Percentiles rank a stretch among this genome's conserved stretches.
phyloP scores from a whole-genome alignment of 1,140 invertebrate genomes.

The Lasaia peninsularis region DNA sequence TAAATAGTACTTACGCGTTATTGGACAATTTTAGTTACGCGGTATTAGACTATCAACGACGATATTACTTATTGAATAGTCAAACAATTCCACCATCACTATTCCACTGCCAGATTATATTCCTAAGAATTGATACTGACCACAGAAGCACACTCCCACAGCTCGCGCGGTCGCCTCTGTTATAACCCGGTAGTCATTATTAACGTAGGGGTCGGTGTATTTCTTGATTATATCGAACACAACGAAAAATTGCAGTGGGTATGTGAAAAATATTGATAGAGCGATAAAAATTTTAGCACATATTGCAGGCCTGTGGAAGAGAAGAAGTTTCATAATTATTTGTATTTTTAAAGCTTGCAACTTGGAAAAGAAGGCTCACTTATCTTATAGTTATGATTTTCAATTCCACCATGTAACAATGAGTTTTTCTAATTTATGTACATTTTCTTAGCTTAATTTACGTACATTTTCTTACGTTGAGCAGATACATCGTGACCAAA shows the following conservation, averaged over 20 bases:
- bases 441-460: no score
- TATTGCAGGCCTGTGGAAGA: constrained; percentile 80
- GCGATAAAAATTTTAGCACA: constrained; percentile 90
- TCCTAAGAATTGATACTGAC: constrained; percentile 37
- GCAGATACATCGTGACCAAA: no score
- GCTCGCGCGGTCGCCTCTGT: constrained; percentile 82
- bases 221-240: constrained; percentile 87
- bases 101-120: no score
- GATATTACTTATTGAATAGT: no score
- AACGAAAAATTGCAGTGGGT: constrained; percentile 94
- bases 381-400: no score
- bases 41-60: no score
- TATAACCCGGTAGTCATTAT: constrained; percentile 77
- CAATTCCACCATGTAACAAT: no score
- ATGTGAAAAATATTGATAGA: constrained; percentile 91
- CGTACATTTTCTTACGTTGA: no score
- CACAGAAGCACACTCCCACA: constrained; percentile 72
- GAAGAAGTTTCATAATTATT: neutral
- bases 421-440: no score
- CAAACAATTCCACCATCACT: no score
- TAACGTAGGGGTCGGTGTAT: constrained; percentile 74
- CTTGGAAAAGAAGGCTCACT: neutral
- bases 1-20: no score
- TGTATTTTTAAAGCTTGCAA: neutral
- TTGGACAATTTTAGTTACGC: no score